Percentiles rank a stretch among this genome's conserved stretches.
These are phyloP conservation scores for Synergus laeviventris DNA, from an alignment of 2,888 invertebrate genomes.

Conservation along the genomic window DNA sequence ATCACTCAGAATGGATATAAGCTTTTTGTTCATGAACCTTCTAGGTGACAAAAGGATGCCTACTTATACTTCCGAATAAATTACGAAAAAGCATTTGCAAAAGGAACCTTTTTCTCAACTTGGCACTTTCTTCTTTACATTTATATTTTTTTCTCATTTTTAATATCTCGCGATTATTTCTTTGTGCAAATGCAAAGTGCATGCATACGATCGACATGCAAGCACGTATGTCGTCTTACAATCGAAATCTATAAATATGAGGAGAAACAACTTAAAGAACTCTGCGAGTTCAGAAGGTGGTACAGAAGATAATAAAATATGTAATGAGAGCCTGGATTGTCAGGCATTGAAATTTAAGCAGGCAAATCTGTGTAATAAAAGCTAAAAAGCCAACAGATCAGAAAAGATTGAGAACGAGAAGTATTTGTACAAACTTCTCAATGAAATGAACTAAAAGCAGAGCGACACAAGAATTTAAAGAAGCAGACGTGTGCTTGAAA, in stretches of 20 bases:
- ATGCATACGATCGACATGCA: constrained; percentile 61
- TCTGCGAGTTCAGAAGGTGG: constrained; percentile 44
- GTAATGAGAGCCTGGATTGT: constrained; percentile 42
- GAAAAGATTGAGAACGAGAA: not conserved
- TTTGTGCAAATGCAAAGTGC: constrained; percentile 54
- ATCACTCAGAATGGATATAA: constrained; percentile 9
- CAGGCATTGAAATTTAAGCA: constrained; percentile 17
- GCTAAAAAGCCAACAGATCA: not conserved
- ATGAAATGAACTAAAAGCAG: constrained; percentile 3
- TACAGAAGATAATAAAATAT: constrained; percentile 45
- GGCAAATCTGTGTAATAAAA: not conserved
- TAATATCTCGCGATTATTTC: constrained; percentile 9
- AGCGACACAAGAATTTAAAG: not conserved
- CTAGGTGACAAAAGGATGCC: constrained; percentile 17
- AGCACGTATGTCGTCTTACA: constrained; percentile 50
- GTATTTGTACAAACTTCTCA: not conserved
- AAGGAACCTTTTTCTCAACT: constrained; percentile 38
- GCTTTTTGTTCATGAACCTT: constrained; percentile 26
- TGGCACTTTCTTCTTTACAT: not conserved
- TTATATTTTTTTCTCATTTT: not conserved
- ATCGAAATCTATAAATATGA: constrained; percentile 47
- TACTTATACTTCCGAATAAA: constrained; percentile 39
- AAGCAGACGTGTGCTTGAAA: constrained; percentile 8
- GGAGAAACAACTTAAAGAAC: constrained; percentile 41
- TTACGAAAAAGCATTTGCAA: constrained; percentile 46